Base-by-base conservation (phyloP, 2,888 invertebrate genomes). In the Sarcophaga caerulescens region DNA sequence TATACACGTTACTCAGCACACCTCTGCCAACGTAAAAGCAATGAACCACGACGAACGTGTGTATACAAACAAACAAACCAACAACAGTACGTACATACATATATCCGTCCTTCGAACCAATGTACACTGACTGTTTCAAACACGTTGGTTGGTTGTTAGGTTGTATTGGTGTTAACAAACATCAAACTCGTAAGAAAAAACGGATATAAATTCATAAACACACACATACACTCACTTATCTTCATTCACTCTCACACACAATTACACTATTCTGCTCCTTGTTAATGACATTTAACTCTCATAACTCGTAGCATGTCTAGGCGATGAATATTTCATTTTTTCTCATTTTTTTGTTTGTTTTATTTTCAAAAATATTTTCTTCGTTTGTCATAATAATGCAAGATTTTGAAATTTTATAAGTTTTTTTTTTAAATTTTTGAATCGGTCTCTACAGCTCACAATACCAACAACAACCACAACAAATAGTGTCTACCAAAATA, bases 101-200 rank as follows among this genome's bases (percentile, higher is more conserved):
- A 35, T 35, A 79, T 57, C 70, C 57, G 75, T 75, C 57, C 81
- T 62, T 71, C 52, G 75, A 71, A 77, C 68, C 62, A 71, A 35
- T 35, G 35, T 47, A 4, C 47, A 73, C 71, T 75, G 73, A 74
- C 80, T 78, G 73, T 90, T 90, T 90, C 89, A 89, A 85, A 89
- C 75, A 88, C 19, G 62, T 75, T 71, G 14, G 52, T 10, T 35
- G 10, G 35, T 35, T 35, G 8, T 35, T 8, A 8, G 35, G 35
- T 52, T 14, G 52, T 52, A 52, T 12, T 52, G 52, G 52, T 17
- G 52, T 52, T 84, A 87, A 87, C 74, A 84, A 79, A 86, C 76
- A 59, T 57, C 88, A 88, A 75, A 63, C 23, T 5, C 3, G 2
- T 21, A 25, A 14, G 5, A 14, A 52, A 52, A 52, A 52, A 52